A percentile compares a stretch with the other conserved stretches of the same genome.
Conservation (phyloP, 2,888 invertebrate genomes). For the Melanophora roralis region DNA sequence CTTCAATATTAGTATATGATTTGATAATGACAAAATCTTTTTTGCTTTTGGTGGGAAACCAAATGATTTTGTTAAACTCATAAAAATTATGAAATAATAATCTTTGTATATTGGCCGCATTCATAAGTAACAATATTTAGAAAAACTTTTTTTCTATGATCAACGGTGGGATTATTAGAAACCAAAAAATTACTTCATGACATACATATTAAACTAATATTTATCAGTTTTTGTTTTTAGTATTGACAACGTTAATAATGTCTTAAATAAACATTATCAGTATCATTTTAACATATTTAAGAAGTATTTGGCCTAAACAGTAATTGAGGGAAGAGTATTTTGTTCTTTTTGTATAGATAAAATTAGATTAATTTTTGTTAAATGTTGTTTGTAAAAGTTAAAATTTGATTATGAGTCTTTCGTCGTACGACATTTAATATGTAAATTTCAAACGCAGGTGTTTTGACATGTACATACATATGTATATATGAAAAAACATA, state of each 20-base stretch:
- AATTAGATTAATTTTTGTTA: slow-evolving; percentile 45
- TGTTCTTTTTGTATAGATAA: slow-evolving; percentile 8
- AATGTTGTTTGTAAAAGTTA: slow-evolving; percentile 35
- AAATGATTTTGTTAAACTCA: slow-evolving; percentile 48
- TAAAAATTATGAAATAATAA: slow-evolving; percentile 50
- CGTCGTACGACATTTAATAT: not conserved
- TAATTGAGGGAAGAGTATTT: too few relatives aligned
- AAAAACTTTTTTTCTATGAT: slow-evolving; percentile 35
- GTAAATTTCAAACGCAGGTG: slow-evolving; percentile 34
- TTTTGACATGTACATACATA: slow-evolving; percentile 9
- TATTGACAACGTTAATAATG: not conserved
- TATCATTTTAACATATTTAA: not conserved
- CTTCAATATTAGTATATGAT: not conserved
- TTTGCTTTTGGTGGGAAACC: slow-evolving; percentile 1
- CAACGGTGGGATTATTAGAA: slow-evolving; percentile 53
- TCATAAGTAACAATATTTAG: slow-evolving; percentile 11
- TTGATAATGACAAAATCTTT: slow-evolving; percentile 5
- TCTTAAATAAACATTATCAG: not conserved
- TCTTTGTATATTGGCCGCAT: slow-evolving; percentile 21
- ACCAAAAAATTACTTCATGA: slow-evolving; percentile 1
- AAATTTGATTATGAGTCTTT: slow-evolving; percentile 47
- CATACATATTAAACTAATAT: slow-evolving; percentile 35
- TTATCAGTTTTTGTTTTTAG: slow-evolving; percentile 12
- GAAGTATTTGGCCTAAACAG: too few relatives aligned
- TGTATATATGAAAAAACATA: too few relatives aligned